Percentiles rank a stretch among this genome's conserved stretches.
These are phyloP conservation scores for Elephas maximus DNA, from an alignment of 2,113 vertebrate genomes.

Conservation along the genomic window DNA sequence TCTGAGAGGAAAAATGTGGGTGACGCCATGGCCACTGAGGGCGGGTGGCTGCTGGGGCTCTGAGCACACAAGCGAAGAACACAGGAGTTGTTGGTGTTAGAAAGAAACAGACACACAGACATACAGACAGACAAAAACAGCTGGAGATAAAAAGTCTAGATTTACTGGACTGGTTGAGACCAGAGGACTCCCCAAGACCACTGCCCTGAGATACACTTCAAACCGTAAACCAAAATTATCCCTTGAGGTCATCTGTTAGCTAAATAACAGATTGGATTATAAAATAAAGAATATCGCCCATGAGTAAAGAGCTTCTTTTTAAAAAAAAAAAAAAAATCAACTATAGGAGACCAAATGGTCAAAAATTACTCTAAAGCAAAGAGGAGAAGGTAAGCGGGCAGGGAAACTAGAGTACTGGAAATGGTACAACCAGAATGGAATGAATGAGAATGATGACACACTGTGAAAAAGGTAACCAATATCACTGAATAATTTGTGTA, in stretches of 20 bases:
- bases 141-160: neutral
- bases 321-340: neutral
- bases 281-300: neutral
- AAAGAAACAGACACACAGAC: neutral
- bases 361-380: neutral
- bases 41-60: rapidly evolving
- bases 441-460: neutral
- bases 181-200: neutral
- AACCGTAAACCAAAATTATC: neutral
- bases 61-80: rapidly evolving
- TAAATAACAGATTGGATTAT: neutral
- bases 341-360: neutral
- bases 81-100: neutral
- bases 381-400: neutral
- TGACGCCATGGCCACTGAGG: rapidly evolving
- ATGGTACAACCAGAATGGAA: neutral
- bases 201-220: neutral
- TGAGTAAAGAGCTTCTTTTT: neutral
- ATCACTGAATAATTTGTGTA: neutral
- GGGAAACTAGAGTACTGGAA: neutral
- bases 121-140: neutral
- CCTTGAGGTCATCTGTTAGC: neutral
- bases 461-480: neutral
- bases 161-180: neutral
- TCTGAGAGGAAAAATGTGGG: neutral